A percentile compares a stretch with the other conserved stretches of the same genome.
These are phyloP conservation scores for Onychostoma macrolepis DNA, from an alignment of 2,113 vertebrate genomes.

Conservation along the genomic window DNA sequence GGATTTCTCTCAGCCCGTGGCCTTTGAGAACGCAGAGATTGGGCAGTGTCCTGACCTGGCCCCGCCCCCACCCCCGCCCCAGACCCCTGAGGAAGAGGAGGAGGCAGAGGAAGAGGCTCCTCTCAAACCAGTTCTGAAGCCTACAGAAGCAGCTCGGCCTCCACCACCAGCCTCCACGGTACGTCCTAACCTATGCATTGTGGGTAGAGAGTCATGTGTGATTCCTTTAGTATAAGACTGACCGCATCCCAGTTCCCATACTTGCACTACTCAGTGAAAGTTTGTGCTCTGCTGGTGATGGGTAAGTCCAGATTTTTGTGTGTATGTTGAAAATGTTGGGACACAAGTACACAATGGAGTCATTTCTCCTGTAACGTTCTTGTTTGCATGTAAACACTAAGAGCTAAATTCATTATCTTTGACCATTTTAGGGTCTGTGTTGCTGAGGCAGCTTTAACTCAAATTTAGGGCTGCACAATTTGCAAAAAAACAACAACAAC, in stretches of 20 bases:
- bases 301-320: not conserved
- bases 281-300: not conserved
- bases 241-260: not conserved
- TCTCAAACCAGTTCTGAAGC: conserved; percentile 26
- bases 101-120: conserved; percentile 59
- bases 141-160: conserved; percentile 27
- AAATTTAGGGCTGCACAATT: not conserved
- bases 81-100: conserved; percentile 63
- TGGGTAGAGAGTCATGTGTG: not conserved
- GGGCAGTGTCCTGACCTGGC: conserved; percentile 82
- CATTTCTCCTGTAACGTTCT: not conserved
- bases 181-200: conserved; percentile 6
- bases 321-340: not conserved
- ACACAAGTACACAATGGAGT: not conserved
- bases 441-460: not conserved
- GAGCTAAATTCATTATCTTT: not conserved
- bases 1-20: conserved; percentile 88
- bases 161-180: conserved; percentile 52
- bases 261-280: not conserved
- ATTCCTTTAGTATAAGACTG: not conserved
- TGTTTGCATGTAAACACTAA: not conserved
- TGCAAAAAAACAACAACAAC: not conserved
- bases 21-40: conserved; percentile 96
- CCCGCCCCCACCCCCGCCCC: conserved; percentile 65
- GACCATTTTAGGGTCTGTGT: not conserved